Conservation (phyloP, 2,113 vertebrate species). For the Drymodes brunneopygia region DNA sequence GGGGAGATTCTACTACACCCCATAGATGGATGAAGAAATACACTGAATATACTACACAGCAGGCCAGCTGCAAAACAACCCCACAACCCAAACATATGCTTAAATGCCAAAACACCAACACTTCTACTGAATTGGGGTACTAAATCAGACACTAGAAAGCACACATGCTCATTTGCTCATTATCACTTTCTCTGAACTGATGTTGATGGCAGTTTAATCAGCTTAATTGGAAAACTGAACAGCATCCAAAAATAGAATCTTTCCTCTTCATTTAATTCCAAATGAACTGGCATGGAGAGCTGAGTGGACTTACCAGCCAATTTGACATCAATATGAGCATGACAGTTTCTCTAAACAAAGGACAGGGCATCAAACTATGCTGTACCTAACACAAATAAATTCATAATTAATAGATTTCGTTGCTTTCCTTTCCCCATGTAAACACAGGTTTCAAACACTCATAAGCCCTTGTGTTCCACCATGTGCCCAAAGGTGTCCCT, state of each 20-base stretch:
- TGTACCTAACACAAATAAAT: neutral
- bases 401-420: fast-evolving
- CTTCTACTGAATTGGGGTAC: neutral
- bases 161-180: neutral
- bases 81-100: neutral
- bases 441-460: neutral
- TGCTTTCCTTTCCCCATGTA: neutral
- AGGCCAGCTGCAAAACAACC: neutral
- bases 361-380: neutral
- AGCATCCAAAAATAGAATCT: neutral
- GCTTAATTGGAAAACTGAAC: slow-evolving; percentile 1
- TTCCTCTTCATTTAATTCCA: neutral
- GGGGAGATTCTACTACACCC: neutral
- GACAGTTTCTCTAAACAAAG: neutral
- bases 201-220: neutral
- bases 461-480: neutral
- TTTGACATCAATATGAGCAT: neutral
- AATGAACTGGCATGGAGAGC: neutral
- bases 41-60: fast-evolving
- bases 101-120: neutral
- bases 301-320: neutral
- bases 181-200: neutral
- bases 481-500: neutral
- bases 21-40: neutral
- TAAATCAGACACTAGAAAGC: neutral